Conservation (phyloP, 2,888 invertebrate genomes). For the Eupithecia vulgata region DNA sequence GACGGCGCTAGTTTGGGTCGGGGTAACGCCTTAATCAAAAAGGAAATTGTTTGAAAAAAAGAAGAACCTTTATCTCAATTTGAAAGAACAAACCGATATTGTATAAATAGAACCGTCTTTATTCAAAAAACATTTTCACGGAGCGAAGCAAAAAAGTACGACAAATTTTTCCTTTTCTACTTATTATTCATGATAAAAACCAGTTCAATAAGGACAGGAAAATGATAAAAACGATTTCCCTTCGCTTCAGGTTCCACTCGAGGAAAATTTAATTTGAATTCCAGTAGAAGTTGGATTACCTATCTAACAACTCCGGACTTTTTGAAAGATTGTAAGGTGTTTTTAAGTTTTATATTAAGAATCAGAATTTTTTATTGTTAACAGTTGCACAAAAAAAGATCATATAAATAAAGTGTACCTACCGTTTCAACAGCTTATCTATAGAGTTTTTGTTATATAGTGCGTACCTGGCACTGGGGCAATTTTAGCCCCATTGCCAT, state of each 20-base stretch:
- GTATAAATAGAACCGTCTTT: not conserved
- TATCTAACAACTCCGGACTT: not conserved
- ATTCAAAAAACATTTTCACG: not conserved
- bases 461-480: no score
- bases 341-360: not conserved
- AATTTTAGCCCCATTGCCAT: no score
- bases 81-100: not conserved
- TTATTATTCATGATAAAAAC: conserved; percentile 16
- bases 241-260: conserved; percentile 34
- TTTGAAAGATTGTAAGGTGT: not conserved
- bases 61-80: not conserved
- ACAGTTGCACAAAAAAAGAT: no score
- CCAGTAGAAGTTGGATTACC: conserved; percentile 33
- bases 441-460: no score
- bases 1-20: no score
- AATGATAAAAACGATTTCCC: conserved; percentile 25
- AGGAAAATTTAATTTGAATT: conserved; percentile 40
- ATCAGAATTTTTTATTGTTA: no score
- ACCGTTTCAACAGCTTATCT: no score
- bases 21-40: not conserved
- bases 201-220: conserved; percentile 21
- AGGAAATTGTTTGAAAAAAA: not conserved
- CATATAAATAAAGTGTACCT: no score
- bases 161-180: conserved; percentile 5
- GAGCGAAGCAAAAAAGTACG: not conserved